A percentile compares a stretch with the other conserved stretches of the same genome.
phyloP scores from a whole-genome alignment of 2,797 vertebrate species.

The Galago senegalensis region DNA sequence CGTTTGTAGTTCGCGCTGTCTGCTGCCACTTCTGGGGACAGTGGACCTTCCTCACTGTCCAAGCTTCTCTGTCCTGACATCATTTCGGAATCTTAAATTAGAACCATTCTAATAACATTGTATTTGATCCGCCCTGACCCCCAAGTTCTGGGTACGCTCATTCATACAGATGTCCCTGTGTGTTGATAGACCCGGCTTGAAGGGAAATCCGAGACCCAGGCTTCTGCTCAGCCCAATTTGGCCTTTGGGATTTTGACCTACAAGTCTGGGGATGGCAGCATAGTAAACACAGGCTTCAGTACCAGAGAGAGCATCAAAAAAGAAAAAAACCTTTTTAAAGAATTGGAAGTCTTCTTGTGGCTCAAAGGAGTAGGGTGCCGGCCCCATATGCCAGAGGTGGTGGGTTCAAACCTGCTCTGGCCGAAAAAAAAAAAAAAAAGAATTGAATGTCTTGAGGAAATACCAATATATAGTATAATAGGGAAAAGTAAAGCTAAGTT shows the following conservation, averaged over 20 bases:
- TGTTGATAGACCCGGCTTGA: neutral
- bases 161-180: neutral
- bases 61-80: neutral
- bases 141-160: neutral
- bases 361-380: no score
- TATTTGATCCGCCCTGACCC: neutral
- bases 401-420: no score
- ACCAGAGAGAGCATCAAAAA: neutral
- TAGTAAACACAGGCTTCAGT: neutral
- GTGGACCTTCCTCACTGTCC: neutral
- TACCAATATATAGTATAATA: neutral
- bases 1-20: fast-evolving
- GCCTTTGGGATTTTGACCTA: neutral
- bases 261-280: neutral
- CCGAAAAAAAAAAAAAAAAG: neutral
- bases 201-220: neutral
- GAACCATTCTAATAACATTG: neutral
- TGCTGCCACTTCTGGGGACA: neutral
- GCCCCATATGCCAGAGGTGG: no score
- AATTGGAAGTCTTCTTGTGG: neutral
- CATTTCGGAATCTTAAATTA: neutral
- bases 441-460: constrained; percentile 9
- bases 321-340: neutral
- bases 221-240: neutral
- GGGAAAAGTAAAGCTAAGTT: neutral